Base-by-base conservation (phyloP, 2,113 vertebrate genomes). In the Gallinago media region DNA sequence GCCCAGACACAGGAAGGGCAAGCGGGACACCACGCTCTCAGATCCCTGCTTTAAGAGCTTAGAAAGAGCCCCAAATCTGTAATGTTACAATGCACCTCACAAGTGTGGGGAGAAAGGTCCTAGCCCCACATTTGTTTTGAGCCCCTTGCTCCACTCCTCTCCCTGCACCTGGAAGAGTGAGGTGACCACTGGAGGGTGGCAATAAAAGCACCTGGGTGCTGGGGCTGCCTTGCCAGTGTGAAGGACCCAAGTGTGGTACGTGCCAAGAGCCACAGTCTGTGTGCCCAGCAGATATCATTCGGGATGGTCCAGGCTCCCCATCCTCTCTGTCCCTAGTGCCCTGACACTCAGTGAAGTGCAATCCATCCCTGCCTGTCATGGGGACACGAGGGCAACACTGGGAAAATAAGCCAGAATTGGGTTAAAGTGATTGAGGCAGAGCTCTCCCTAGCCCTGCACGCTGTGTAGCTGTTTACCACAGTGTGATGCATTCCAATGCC, bases 1-100 rank as follows among this genome's bases (percentile, higher is more conserved):
- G 44, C 22, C 31, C 26, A 38, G 67, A 44, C 72, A 73, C 15
- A 65, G 34, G 44, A 40, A 4, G 6, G 23, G 44, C 34, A 70
- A 16, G 15, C 0, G 0, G 14, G 15, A 42, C 55, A 17, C 9
- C 3, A 8, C 0, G 0, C 10, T 55, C 42, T 72, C 61, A 85
- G 52, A 50, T 65, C 19, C 34, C 58, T 59, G 52, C 59, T 66
- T 61, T 27, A 46, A 47, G 26, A 63, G 15, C 44, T 59, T 50
- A 67, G 52, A 25, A 85, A 55, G n/a, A 34, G 9, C 32, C 49
- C 42, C 19, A 31, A 12, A 40, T 19, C n/a, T 67, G 18, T 27
- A 8, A 55, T 21, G 21, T 47, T 65, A 34, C 8, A 4, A 15
- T 27, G 36, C 12, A 52, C 8, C 23, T 67, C 42, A 23, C 21